Base-by-base conservation (phyloP, 2,888 invertebrate genomes). In the Artemia sp. region DNA sequence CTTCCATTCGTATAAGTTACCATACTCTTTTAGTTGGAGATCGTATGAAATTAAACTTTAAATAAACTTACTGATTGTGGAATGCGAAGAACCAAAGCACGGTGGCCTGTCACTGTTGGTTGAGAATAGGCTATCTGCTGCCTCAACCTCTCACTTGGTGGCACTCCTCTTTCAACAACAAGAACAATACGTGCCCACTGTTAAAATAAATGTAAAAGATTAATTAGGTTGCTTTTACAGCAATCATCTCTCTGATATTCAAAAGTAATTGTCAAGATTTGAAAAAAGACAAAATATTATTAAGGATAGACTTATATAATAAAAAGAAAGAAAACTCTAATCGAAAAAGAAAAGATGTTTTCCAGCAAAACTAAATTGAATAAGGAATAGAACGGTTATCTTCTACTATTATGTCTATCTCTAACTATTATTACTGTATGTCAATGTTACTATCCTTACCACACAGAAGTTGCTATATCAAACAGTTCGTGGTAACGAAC, bases 141-240 rank as follows among this genome's bases (percentile, higher is more conserved):
- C 77, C 86, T 86, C 67, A 90, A 80, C 51, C 97, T 81, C 77
- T 92, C 90, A 12, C 86, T 84, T 0, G 95, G 94, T 70, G 90
- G 88, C 0, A 97, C 92, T n/a, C 95, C 94, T 78, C 97, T 83
- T 78, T 98, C 97, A 38, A 97, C 92, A 53, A 97, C 95, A 73
- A 97, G 81, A 52, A 97, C 96, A 72, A 97, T 97, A 73, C 96
- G 83, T 0, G 97, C 97, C 96, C 96, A 97, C 85, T 96, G 83
- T 66, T 78, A 76, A 58, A 71, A 70, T 69, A 51, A 71, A 72
- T 64, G 67, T 38, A n/a, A 66, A 50, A 38, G 52, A 19, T 19
- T 50, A 64, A 8, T 53, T 52, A 70, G 38, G 38, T 38, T 38
- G 38, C 38, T 38, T 38, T 38, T 38, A 38, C 38, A 38, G 38